A percentile compares a stretch with the other conserved stretches of the same genome.
phyloP scores from a whole-genome alignment of 2,888 invertebrate species.

The Cataglyphis albicans region DNA sequence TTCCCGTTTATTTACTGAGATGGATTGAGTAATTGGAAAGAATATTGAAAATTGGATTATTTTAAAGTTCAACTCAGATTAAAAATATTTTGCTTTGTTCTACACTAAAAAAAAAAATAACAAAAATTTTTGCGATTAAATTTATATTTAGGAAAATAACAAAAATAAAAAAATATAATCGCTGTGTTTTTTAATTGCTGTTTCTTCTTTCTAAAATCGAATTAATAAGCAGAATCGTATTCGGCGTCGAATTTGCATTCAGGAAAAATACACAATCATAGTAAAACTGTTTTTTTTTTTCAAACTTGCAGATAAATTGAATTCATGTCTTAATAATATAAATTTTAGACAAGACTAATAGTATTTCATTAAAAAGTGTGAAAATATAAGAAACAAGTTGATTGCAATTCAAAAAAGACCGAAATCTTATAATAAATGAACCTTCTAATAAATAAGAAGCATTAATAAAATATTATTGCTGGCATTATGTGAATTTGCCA shows the following conservation, averaged over 20 bases:
- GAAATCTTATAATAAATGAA: constrained; percentile 13
- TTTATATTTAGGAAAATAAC: constrained; percentile 1
- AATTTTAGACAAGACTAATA: background rate
- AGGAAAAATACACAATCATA: background rate
- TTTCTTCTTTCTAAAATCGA: background rate
- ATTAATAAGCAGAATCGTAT: background rate
- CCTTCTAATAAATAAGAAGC: background rate
- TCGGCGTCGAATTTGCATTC: background rate
- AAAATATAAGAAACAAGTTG: background rate
- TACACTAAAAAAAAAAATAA: background rate
- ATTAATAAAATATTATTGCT: constrained; percentile 15
- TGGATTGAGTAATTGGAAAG: background rate
- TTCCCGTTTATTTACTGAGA: background rate
- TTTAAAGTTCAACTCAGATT: background rate
- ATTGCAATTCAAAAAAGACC: constrained; percentile 4
- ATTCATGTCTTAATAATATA: constrained; percentile 16
- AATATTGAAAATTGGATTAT: background rate
- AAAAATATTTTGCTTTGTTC: background rate
- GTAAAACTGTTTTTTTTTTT: background rate
- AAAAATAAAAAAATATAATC: constrained; percentile 6
- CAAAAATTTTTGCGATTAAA: background rate
- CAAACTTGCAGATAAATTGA: constrained; percentile 2
- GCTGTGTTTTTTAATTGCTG: constrained; percentile 3
- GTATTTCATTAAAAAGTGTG: background rate
- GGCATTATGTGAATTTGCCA: constrained; percentile 10